Conservation (phyloP, 2,113 vertebrate genomes). For the Paedocypris sp. region DNA sequence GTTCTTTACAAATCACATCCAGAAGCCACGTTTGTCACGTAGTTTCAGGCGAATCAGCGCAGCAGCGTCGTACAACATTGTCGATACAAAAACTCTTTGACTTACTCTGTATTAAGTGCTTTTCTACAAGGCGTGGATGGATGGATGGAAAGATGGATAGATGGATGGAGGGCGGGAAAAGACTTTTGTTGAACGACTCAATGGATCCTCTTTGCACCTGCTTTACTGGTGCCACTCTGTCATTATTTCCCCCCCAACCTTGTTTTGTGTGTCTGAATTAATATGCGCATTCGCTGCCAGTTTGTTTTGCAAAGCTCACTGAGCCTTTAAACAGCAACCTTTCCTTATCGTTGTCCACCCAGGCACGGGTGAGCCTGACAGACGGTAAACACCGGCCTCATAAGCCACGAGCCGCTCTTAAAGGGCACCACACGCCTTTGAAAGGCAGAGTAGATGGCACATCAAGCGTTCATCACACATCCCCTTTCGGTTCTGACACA, state of each 20-base stretch:
- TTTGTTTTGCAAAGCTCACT: slow-evolving; percentile 20
- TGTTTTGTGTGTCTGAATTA: slow-evolving; percentile 28
- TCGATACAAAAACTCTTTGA: too few species aligned
- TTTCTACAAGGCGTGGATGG: not conserved
- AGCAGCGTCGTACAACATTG: too few species aligned
- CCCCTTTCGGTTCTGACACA: not conserved
- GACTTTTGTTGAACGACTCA: slow-evolving; percentile 32
- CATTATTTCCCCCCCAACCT: slow-evolving; percentile 15
- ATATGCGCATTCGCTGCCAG: slow-evolving; percentile 18
- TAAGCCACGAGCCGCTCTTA: slow-evolving; percentile 24
- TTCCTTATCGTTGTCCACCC: slow-evolving; percentile 23
- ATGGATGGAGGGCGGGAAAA: not conserved
- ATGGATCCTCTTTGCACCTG: slow-evolving; percentile 37
- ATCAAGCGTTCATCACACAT: slow-evolving; percentile 5
- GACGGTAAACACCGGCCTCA: slow-evolving; percentile 25
- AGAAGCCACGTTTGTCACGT: too few species aligned
- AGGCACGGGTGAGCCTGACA: slow-evolving; percentile 21
- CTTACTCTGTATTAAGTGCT: too few species aligned
- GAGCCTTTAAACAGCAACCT: slow-evolving; percentile 30
- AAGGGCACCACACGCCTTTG: slow-evolving; percentile 23
- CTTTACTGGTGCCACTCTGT: slow-evolving; percentile 22
- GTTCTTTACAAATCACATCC: too few species aligned
- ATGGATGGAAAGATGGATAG: not conserved
- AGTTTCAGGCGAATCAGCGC: too few species aligned
- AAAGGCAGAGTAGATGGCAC: slow-evolving; percentile 5